Percentiles rank a stretch among this genome's conserved stretches.
These are phyloP conservation scores for Lepus timidus DNA, from an alignment of 2,113 vertebrate genomes.

Conservation along the genomic window DNA sequence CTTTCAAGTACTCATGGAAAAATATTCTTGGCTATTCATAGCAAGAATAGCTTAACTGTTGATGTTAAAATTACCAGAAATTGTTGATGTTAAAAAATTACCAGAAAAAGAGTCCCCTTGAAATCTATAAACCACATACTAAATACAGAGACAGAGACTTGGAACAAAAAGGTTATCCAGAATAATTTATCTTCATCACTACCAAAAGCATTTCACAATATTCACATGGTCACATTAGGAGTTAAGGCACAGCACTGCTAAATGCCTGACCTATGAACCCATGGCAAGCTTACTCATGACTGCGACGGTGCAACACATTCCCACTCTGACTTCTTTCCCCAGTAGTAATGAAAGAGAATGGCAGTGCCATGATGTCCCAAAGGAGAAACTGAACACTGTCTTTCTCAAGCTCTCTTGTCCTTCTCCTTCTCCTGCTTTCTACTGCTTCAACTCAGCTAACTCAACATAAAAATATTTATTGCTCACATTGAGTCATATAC, in stretches of 20 bases:
- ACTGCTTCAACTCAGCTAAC: constrained; percentile 19
- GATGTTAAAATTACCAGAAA: constrained; percentile 25
- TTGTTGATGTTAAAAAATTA: constrained; percentile 3
- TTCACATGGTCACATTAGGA: background rate
- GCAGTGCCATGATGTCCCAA: background rate
- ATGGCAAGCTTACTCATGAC: background rate
- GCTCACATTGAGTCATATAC: background rate
- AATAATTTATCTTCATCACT: background rate
- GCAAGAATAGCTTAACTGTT: background rate
- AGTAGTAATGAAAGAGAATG: background rate
- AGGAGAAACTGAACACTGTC: background rate
- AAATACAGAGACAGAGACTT: background rate
- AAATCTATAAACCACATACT: background rate
- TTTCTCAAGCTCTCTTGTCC: background rate
- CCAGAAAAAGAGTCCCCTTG: background rate
- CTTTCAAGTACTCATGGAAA: constrained; percentile 3
- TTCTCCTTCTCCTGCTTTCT: background rate
- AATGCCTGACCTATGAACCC: background rate
- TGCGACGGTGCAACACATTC: background rate
- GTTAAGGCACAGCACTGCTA: background rate
- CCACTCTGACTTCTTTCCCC: background rate
- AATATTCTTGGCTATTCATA: background rate
- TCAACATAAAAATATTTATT: background rate
- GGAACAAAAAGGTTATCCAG: background rate
- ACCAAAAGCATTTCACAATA: background rate